Percentiles rank a stretch among this genome's conserved stretches.
Evolutionary conservation across 2,113 vertebrate genomes (phyloP).

Genomic region (Pseudonaja textilis): DNA sequence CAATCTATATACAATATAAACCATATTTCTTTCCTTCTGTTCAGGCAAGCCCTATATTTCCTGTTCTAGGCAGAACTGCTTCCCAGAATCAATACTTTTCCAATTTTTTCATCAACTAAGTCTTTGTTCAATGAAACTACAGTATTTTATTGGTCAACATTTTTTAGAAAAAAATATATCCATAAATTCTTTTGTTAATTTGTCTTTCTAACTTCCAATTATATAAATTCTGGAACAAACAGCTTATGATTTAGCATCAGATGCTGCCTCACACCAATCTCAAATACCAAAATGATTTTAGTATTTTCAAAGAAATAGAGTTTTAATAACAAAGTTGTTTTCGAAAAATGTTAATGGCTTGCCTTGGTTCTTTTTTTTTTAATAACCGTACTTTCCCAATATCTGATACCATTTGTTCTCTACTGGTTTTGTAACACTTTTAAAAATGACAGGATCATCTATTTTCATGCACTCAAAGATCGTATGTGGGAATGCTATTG

Average conservation of each 20-base stretch:
- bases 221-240: slow-evolving; percentile 41
- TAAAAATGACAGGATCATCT: slow-evolving; percentile 59
- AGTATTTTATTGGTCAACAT: not conserved
- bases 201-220: slow-evolving; percentile 38
- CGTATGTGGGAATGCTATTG: slow-evolving; percentile 48
- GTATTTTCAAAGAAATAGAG: slow-evolving; percentile 60
- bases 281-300: slow-evolving; percentile 52
- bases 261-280: slow-evolving; percentile 44
- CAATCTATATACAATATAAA: not conserved
- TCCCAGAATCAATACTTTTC: not conserved
- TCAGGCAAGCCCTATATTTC: not conserved
- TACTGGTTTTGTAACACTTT: slow-evolving; percentile 48
- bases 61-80: not conserved
- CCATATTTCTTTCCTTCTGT: not conserved
- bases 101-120: not conserved
- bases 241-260: slow-evolving; percentile 51
- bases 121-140: slow-evolving; percentile 17
- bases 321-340: slow-evolving; percentile 68
- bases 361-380: slow-evolving; percentile 43
- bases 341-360: slow-evolving; percentile 47
- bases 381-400: slow-evolving; percentile 64
- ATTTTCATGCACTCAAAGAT: slow-evolving; percentile 57
- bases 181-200: slow-evolving; percentile 52
- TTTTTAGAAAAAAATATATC: not conserved
- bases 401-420: slow-evolving; percentile 54